These are phyloP conservation scores for Spisula solida DNA, from an alignment of 2,888 invertebrate species.

Conservation along the genomic window DNA sequence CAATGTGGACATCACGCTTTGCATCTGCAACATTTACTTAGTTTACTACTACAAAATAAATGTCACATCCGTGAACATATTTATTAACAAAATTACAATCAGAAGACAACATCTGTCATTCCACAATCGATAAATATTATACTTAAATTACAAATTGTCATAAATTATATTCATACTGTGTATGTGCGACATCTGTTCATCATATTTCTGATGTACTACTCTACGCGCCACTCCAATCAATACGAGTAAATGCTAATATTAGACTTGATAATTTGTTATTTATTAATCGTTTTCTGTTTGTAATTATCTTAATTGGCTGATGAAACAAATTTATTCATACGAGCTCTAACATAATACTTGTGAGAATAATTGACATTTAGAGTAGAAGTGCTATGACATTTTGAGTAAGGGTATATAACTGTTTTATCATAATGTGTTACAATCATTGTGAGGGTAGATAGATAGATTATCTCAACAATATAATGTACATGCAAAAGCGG, in stretches of 20 bases:
- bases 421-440: not conserved
- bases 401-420: not conserved
- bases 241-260: not conserved
- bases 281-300: not conserved
- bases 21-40: too few species aligned
- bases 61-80: too few species aligned
- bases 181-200: not conserved
- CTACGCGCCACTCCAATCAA: not conserved
- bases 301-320: not conserved
- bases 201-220: too few species aligned
- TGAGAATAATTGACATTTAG: not conserved
- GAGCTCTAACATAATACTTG: not conserved
- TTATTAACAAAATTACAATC: too few species aligned
- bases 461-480: not conserved
- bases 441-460: not conserved
- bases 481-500: not conserved
- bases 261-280: not conserved
- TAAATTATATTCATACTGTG: not conserved
- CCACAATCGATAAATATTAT: too few species aligned
- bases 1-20: too few species aligned
- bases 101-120: too few species aligned
- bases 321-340: not conserved
- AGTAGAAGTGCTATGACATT: not conserved
- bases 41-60: too few species aligned
- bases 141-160: too few species aligned